Evolutionary conservation across 2,113 vertebrate genomes (phyloP).

Genomic region (Hyla sarda): DNA sequence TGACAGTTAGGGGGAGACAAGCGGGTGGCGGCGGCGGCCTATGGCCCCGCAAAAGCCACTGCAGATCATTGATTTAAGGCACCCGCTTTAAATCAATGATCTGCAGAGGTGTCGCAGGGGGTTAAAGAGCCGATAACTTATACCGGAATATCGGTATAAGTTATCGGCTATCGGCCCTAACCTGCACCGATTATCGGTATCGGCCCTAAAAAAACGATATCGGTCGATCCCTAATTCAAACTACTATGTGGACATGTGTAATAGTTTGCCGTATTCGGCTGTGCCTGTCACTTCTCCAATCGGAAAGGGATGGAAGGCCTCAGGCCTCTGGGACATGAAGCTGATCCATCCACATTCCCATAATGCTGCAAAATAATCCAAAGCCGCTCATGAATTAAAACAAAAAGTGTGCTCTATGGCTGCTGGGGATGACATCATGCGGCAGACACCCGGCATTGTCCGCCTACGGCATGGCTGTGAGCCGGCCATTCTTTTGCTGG

Average conservation of each 20-base stretch:
- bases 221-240: no score
- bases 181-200: no score
- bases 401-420: slow-evolving; percentile 69
- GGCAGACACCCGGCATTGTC: slow-evolving; percentile 69
- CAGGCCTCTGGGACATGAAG: slow-evolving; percentile 71
- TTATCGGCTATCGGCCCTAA: no score
- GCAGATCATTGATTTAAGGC: no score
- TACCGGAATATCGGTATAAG: no score
- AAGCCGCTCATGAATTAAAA: slow-evolving; percentile 72
- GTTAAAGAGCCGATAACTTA: no score
- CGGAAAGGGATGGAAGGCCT: slow-evolving; percentile 68
- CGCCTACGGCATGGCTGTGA: slow-evolving; percentile 62
- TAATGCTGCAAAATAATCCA: slow-evolving; percentile 71
- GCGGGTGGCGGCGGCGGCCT: no score
- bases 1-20: no score
- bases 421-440: slow-evolving; percentile 67
- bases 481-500: slow-evolving; percentile 64
- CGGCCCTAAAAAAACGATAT: no score
- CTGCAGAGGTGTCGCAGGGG: no score
- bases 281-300: slow-evolving; percentile 74
- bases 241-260: slow-evolving; percentile 66
- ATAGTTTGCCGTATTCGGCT: slow-evolving; percentile 75
- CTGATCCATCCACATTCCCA: slow-evolving; percentile 72
- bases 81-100: no score
- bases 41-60: no score